Conservation (phyloP, 2,113 vertebrate species). For the Eretmochelys imbricata region DNA sequence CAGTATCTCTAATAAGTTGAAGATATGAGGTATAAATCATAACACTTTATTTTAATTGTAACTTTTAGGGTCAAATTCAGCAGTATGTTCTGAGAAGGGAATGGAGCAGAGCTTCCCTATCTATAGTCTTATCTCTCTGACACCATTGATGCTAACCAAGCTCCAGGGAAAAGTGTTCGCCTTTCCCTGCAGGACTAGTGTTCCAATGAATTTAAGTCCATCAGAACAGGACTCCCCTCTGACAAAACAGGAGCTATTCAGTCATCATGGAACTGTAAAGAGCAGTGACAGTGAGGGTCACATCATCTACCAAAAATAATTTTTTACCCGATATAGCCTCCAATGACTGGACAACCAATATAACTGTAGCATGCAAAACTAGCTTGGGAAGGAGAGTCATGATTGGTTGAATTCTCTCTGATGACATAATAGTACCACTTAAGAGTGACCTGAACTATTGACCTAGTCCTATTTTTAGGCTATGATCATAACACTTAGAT, state of each 20-base stretch:
- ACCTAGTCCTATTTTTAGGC: too few species aligned
- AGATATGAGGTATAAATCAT: background rate
- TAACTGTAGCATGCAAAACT: background rate
- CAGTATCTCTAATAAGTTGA: background rate
- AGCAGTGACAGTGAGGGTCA: background rate
- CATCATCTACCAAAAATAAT: background rate
- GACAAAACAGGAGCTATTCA: background rate
- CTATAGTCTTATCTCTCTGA: background rate
- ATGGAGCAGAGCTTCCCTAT: background rate
- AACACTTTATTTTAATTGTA: background rate
- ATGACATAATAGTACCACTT: background rate
- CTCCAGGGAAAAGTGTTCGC: background rate
- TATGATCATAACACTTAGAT: background rate
- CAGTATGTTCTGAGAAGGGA: background rate
- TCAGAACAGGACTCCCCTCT: background rate
- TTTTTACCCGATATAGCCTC: background rate
- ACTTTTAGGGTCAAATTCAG: background rate
- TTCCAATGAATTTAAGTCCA: background rate
- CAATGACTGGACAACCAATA: background rate
- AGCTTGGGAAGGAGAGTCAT: background rate
- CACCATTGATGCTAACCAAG: too few species aligned
- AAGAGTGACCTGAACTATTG: background rate
- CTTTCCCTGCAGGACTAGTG: background rate
- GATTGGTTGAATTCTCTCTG: background rate
- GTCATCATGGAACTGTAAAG: background rate